Conservation (phyloP, 2,888 invertebrate genomes). For the Tetranychus piercei region DNA sequence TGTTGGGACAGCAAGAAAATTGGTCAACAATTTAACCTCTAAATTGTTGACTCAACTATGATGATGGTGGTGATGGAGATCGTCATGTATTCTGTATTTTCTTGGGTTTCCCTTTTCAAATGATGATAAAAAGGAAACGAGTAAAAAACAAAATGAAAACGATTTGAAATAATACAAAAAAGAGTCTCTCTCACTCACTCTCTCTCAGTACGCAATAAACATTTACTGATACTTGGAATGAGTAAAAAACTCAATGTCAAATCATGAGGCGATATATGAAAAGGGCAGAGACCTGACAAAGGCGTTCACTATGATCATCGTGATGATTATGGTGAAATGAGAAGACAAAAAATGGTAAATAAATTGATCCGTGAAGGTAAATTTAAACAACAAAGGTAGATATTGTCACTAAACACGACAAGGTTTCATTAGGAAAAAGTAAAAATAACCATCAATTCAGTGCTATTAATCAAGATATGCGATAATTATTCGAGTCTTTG, state of each 20-base stretch:
- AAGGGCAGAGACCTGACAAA: not conserved
- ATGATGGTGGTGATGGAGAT: not conserved
- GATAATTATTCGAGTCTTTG: not conserved
- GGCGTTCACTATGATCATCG: not conserved
- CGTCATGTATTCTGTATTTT: not conserved
- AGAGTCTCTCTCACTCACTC: not conserved
- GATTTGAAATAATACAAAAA: not conserved
- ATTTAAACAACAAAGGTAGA: not conserved
- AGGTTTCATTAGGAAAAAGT: not conserved
- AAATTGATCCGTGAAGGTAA: not conserved
- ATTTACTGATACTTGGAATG: not conserved
- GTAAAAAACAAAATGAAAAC: not conserved
- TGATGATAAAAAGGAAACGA: not conserved
- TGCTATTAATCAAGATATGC: not conserved
- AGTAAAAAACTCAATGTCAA: not conserved
- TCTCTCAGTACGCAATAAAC: too few relatives aligned
- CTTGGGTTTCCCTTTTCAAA: not conserved
- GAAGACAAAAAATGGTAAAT: not conserved
- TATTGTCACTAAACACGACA: not conserved
- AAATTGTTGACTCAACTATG: not conserved
- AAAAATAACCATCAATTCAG: not conserved
- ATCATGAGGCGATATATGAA: not conserved
- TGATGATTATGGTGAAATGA: not conserved
- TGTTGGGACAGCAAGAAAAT: not conserved
- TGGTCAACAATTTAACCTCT: not conserved